Evolutionary conservation across 2,113 vertebrate species (phyloP).

Genomic region (Chionodraco myersi): DNA sequence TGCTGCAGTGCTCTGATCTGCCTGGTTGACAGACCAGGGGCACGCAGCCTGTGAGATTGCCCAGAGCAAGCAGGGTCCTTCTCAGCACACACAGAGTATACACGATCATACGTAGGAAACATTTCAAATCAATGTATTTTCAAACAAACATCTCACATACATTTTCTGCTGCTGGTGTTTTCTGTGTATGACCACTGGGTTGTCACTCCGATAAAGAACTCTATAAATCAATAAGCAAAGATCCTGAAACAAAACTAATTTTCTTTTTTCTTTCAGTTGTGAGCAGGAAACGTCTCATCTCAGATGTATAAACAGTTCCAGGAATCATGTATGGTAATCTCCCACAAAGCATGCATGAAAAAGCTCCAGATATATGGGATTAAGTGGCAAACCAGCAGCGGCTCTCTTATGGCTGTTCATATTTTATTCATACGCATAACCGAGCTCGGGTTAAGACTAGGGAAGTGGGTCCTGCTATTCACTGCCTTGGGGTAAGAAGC

Average conservation of each 20-base stretch:
- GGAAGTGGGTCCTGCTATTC: slow-evolving; percentile 6
- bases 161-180: slow-evolving; percentile 29
- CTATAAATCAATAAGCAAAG: background rate
- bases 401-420: background rate
- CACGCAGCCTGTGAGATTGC: slow-evolving; percentile 56
- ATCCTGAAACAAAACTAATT: background rate
- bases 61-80: slow-evolving; percentile 54
- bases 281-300: background rate
- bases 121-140: slow-evolving; percentile 33
- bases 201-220: slow-evolving; percentile 11
- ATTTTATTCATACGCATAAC: slow-evolving; percentile 18
- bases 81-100: slow-evolving; percentile 31
- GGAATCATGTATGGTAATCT: slow-evolving; percentile 12
- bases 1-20: slow-evolving; percentile 71
- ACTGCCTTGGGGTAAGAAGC: background rate
- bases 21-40: slow-evolving; percentile 64
- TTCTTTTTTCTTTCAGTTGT: background rate
- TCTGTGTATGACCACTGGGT: slow-evolving; percentile 2
- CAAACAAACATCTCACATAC: slow-evolving; percentile 2
- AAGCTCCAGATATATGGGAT: slow-evolving; percentile 1
- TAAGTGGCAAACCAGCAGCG: slow-evolving; percentile 7
- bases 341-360: slow-evolving; percentile 4
- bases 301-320: background rate
- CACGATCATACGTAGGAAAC: background rate
- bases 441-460: background rate